Conservation (phyloP, 2,888 invertebrate species). For the Theristus sp. region DNA sequence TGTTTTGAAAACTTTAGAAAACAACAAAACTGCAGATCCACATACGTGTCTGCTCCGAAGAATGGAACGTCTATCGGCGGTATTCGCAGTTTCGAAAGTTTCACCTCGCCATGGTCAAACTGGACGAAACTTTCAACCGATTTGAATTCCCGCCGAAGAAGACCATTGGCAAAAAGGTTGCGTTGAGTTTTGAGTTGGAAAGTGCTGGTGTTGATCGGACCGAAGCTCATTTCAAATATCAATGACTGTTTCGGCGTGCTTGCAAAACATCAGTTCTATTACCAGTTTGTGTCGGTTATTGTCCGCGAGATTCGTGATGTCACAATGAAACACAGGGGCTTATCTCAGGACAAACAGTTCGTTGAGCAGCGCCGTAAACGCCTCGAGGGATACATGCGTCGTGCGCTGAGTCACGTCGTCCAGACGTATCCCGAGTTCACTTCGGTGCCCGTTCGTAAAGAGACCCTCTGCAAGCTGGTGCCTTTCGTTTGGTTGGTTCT, state of each 20-base stretch:
- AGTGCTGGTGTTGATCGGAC: neutral
- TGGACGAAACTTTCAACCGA: slow-evolving; percentile 48
- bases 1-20: too few species aligned
- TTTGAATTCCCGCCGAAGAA: slow-evolving; percentile 89
- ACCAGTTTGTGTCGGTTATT: too few species aligned
- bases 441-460: slow-evolving; percentile 49
- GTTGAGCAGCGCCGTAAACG: slow-evolving; percentile 68
- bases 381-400: slow-evolving; percentile 64
- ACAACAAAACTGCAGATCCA: too few species aligned
- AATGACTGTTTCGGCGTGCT: too few species aligned
- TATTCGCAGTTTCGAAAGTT: slow-evolving; percentile 77
- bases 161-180: slow-evolving; percentile 69
- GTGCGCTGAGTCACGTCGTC: slow-evolving; percentile 49
- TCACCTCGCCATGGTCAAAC: slow-evolving; percentile 61
- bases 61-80: slow-evolving; percentile 86
- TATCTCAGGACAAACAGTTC: slow-evolving; percentile 39
- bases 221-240: too few species aligned
- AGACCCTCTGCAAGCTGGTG: slow-evolving; percentile 41
- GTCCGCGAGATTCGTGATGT: too few species aligned
- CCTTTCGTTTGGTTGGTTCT: neutral
- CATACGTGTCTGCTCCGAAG: slow-evolving; percentile 60
- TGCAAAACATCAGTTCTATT: too few species aligned
- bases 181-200: too few species aligned
- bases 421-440: slow-evolving; percentile 53
- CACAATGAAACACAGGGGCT: too few species aligned